Conservation (phyloP, 2,888 invertebrate species). For the Ptychoptera albimana region DNA sequence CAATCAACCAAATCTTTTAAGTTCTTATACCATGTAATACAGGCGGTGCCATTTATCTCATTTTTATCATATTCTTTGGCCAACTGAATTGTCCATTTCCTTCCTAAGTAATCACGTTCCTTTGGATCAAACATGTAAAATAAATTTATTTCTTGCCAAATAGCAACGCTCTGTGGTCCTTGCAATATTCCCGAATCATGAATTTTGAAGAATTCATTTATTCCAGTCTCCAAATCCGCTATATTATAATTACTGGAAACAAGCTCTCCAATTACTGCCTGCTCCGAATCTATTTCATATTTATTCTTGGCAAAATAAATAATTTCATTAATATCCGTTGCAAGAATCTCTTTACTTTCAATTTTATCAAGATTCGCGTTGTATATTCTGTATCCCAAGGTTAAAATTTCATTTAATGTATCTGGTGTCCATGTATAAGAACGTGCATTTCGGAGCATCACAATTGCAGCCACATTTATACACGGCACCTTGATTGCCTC, state of each 20-base stretch:
- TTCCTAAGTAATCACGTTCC: conserved; percentile 21
- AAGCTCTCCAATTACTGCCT: conserved; percentile 23
- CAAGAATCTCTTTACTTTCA: conserved; percentile 14
- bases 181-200: conserved; percentile 24
- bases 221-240: conserved; percentile 22
- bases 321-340: conserved; percentile 5
- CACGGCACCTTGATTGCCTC: conserved; percentile 23
- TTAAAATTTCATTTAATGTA: conserved; percentile 24
- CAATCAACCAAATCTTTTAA: conserved; percentile 23
- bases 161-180: conserved; percentile 26
- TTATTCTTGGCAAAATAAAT: conserved; percentile 7
- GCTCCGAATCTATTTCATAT: conserved; percentile 11
- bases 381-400: conserved; percentile 24
- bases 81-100: conserved; percentile 13
- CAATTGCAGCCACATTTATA: conserved; percentile 25
- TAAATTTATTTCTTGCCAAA: conserved; percentile 28
- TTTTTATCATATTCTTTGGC: conserved; percentile 6
- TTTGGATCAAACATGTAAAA: conserved; percentile 33
- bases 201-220: conserved; percentile 23
- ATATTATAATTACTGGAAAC: conserved; percentile 19
- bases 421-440: conserved; percentile 26
- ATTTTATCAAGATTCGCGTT: conserved; percentile 14
- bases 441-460: conserved; percentile 24
- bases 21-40: conserved; percentile 25
- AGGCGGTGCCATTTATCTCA: conserved; percentile 21